A percentile compares a stretch with the other conserved stretches of the same genome.
phyloP scores from a whole-genome alignment of 2,113 vertebrate genomes.

The Panthera leo region DNA sequence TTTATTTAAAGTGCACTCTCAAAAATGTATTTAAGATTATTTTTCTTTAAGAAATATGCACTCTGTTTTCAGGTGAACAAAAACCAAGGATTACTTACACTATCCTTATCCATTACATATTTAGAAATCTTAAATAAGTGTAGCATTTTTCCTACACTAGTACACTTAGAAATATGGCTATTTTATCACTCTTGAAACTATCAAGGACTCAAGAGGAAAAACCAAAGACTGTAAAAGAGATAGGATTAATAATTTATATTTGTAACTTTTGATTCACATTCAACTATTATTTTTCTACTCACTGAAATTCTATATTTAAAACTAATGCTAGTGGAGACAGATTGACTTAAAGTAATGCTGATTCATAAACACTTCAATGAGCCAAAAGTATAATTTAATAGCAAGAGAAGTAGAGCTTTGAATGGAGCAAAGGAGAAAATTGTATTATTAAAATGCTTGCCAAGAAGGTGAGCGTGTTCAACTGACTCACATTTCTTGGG shows the following conservation, averaged over 20 bases:
- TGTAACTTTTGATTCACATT: constrained; percentile 56
- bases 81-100: neutral
- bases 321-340: constrained; percentile 12
- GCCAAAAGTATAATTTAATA: constrained; percentile 68
- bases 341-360: constrained; percentile 67
- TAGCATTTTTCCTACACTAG: neutral
- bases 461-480: constrained; percentile 35
- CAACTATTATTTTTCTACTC: constrained; percentile 43
- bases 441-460: constrained; percentile 54
- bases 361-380: constrained; percentile 77
- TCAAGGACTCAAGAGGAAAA: neutral
- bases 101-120: neutral
- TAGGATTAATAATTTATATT: constrained; percentile 40
- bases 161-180: neutral
- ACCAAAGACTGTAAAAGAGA: constrained; percentile 21
- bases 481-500: constrained; percentile 45
- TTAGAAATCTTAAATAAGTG: constrained; percentile 45
- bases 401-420: constrained; percentile 32
- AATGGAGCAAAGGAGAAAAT: constrained; percentile 48
- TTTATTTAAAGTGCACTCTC: neutral
- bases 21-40: neutral
- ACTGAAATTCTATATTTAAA: constrained; percentile 54
- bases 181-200: neutral
- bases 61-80: neutral
- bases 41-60: neutral